Percentiles rank a stretch among this genome's conserved stretches.
Conservation (phyloP, 2,888 invertebrate species). For the Netelia virgata region DNA sequence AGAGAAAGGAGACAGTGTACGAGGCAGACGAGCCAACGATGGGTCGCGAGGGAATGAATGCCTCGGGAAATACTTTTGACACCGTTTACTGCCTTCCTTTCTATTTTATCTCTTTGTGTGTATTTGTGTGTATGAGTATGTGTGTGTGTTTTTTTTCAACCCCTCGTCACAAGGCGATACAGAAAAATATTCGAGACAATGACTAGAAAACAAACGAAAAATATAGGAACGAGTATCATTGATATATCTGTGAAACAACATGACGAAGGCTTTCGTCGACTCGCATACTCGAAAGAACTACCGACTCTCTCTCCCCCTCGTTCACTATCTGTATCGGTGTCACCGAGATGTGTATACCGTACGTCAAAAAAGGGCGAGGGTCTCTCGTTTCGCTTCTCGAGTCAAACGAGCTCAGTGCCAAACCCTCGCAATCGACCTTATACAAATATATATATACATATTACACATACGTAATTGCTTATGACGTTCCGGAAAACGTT, state of each 20-base stretch:
- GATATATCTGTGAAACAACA: constrained; percentile 59
- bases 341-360: not conserved
- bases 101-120: constrained; percentile 55
- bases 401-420: constrained; percentile 57
- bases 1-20: constrained; percentile 7
- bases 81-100: constrained; percentile 60
- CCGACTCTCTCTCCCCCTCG: not conserved
- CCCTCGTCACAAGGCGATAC: constrained; percentile 72
- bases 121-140: constrained; percentile 2
- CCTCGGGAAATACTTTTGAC: constrained; percentile 67
- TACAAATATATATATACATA: constrained; percentile 27
- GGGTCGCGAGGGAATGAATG: constrained; percentile 56
- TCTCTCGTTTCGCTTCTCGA: constrained; percentile 55
- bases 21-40: constrained; percentile 49
- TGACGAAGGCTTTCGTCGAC: constrained; percentile 62
- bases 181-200: constrained; percentile 75
- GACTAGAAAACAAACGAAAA: constrained; percentile 39
- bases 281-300: constrained; percentile 24
- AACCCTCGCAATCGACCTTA: constrained; percentile 14
- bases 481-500: constrained; percentile 50
- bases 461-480: constrained; percentile 25
- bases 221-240: constrained; percentile 68
- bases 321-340: not conserved
- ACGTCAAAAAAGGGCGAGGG: constrained; percentile 22
- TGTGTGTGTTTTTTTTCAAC: constrained; percentile 59